Conservation (phyloP, 1,140 invertebrate species). For the Dreissena polymorpha region DNA sequence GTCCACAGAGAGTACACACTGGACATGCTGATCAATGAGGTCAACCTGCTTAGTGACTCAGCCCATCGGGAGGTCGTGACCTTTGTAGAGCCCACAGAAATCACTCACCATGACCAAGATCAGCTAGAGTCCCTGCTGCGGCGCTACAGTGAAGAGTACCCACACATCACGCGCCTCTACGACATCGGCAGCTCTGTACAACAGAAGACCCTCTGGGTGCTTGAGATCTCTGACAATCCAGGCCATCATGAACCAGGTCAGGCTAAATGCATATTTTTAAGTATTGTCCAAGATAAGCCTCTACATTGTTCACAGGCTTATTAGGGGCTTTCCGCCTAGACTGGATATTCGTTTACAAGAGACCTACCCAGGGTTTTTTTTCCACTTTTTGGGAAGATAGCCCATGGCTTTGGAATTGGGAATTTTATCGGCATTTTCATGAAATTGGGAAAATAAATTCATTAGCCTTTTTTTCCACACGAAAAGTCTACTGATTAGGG, state of each 20-base stretch:
- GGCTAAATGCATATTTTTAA: too few species aligned
- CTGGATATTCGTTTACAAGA: too few species aligned
- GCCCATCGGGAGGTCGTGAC: constrained; percentile 64
- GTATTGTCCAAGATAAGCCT: too few species aligned
- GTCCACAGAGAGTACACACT: constrained; percentile 50
- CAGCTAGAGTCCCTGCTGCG: constrained; percentile 91
- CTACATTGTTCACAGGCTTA: too few species aligned
- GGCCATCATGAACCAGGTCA: constrained; percentile 93
- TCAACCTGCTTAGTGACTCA: constrained; percentile 70
- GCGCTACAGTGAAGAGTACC: constrained; percentile 88
- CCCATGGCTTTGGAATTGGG: too few species aligned
- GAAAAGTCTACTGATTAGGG: too few species aligned
- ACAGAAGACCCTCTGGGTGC: constrained; percentile 95
- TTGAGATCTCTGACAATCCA: constrained; percentile 92
- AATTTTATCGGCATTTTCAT: too few species aligned
- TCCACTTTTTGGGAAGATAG: too few species aligned
- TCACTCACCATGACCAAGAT: constrained; percentile 94
- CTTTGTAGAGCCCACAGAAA: constrained; percentile 82
- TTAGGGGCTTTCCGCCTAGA: too few species aligned
- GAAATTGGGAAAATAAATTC: too few species aligned
- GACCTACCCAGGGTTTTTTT: too few species aligned
- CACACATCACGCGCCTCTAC: constrained; percentile 80
- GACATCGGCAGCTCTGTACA: constrained; percentile 74
- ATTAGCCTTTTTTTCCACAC: too few species aligned
- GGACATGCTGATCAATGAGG: constrained; percentile 63